Conservation (phyloP, 2,888 invertebrate species). For the Drosophila monieri region DNA sequence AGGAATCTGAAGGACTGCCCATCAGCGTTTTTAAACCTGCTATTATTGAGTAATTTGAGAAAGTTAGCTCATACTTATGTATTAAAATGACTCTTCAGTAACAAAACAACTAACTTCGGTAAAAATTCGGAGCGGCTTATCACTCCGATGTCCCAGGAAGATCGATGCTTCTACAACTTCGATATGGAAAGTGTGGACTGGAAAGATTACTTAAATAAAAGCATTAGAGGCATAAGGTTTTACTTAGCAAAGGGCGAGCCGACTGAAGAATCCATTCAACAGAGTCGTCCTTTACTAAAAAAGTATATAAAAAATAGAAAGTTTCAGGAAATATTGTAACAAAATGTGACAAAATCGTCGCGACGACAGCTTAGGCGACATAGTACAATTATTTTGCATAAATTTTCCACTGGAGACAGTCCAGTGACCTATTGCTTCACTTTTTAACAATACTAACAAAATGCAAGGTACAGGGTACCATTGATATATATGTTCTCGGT, state of each 20-base stretch:
- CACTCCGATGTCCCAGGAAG: constrained; percentile 81
- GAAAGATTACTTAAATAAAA: constrained; percentile 82
- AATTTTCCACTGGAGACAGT: neutral
- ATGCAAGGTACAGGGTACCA: neutral
- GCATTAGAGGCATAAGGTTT: neutral
- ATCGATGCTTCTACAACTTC: constrained; percentile 88
- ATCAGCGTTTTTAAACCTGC: constrained; percentile 88
- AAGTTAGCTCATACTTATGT: neutral
- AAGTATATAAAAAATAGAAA: constrained; percentile 84
- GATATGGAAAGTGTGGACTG: constrained; percentile 89
- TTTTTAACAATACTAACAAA: neutral
- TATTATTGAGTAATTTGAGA: constrained; percentile 84
- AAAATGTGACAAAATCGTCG: neutral
- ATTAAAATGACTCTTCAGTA: constrained; percentile 25
- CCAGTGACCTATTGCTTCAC: constrained; percentile 1
- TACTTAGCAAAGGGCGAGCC: constrained; percentile 8
- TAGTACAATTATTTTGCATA: neutral
- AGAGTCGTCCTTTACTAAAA: constrained; percentile 77
- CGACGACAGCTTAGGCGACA: neutral
- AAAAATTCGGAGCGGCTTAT: constrained; percentile 85
- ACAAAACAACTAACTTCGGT: too few species aligned
- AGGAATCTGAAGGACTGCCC: constrained; percentile 86
- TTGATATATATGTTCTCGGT: neutral
- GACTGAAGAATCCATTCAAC: constrained; percentile 1
- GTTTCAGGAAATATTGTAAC: neutral